Conservation (phyloP, 2,113 vertebrate species). For the Gobio gobio region DNA sequence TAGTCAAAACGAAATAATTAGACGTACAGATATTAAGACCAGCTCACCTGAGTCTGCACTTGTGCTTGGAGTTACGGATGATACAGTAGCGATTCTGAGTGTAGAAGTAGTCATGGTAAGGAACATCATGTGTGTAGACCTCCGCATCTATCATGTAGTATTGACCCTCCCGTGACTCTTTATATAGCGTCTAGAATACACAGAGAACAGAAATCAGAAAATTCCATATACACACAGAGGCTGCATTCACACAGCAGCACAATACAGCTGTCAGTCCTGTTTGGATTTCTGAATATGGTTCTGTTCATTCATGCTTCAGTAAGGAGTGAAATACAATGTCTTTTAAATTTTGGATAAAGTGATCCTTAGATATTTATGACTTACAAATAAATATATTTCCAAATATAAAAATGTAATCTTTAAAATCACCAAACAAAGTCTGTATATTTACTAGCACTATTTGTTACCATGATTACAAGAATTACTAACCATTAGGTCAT, state of each 20-base stretch:
- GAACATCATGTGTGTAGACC: constrained; percentile 91
- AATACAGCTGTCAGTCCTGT: neutral
- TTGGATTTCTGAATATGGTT: neutral
- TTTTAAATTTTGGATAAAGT: neutral
- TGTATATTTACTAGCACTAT: neutral
- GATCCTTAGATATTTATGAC: neutral
- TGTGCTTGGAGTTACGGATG: constrained; percentile 82
- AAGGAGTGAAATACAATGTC: neutral
- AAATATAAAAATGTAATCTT: neutral
- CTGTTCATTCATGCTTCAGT: neutral
- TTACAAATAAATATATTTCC: neutral
- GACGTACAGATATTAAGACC: neutral
- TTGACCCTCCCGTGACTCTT: constrained; percentile 87
- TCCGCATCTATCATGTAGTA: constrained; percentile 88
- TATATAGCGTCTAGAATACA: constrained; percentile 81
- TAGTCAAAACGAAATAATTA: neutral
- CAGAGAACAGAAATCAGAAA: neutral
- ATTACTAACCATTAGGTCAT: neutral
- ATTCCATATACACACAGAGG: constrained; percentile 6
- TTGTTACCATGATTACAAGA: neutral
- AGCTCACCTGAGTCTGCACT: constrained; percentile 89
- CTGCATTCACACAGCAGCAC: neutral
- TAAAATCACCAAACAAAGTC: neutral
- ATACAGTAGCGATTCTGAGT: constrained; percentile 90
- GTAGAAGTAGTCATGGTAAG: constrained; percentile 98